These are phyloP conservation scores for Apantesis nais DNA, from an alignment of 2,888 invertebrate genomes.

Conservation along the genomic window DNA sequence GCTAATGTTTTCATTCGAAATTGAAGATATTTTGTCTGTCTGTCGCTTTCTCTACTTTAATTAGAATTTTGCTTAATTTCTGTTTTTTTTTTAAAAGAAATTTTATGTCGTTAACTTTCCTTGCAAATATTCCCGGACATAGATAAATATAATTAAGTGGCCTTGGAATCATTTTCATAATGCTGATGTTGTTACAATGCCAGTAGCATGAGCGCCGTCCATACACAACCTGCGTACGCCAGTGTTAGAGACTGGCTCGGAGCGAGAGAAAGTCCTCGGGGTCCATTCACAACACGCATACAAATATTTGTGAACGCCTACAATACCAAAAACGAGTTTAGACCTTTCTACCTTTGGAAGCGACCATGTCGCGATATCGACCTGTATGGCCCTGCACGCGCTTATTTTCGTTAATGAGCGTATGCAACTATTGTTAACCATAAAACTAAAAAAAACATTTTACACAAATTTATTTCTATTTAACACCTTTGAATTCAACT, in stretches of 20 bases:
- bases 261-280: slow-evolving; percentile 81
- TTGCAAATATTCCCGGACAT: not conserved
- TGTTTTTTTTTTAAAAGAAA: not conserved
- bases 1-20: not conserved
- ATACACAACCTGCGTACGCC: slow-evolving; percentile 54
- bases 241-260: slow-evolving; percentile 69
- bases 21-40: not conserved
- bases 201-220: slow-evolving; percentile 45
- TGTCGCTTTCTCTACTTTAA: not conserved
- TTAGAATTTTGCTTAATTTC: not conserved
- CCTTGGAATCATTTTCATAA: slow-evolving; percentile 12
- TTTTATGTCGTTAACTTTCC: not conserved
- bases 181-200: slow-evolving; percentile 3
- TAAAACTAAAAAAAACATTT: not conserved
- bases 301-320: slow-evolving; percentile 83
- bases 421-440: not conserved
- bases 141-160: not conserved
- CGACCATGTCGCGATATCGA: slow-evolving; percentile 56
- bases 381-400: slow-evolving; percentile 37
- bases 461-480: not conserved
- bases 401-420: slow-evolving; percentile 2
- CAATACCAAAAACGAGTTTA: slow-evolving; percentile 81
- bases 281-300: slow-evolving; percentile 84
- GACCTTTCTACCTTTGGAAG: slow-evolving; percentile 67
- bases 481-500: not conserved